Conservation (phyloP, 2,113 vertebrate genomes). For the Elgaria multicarinata region DNA sequence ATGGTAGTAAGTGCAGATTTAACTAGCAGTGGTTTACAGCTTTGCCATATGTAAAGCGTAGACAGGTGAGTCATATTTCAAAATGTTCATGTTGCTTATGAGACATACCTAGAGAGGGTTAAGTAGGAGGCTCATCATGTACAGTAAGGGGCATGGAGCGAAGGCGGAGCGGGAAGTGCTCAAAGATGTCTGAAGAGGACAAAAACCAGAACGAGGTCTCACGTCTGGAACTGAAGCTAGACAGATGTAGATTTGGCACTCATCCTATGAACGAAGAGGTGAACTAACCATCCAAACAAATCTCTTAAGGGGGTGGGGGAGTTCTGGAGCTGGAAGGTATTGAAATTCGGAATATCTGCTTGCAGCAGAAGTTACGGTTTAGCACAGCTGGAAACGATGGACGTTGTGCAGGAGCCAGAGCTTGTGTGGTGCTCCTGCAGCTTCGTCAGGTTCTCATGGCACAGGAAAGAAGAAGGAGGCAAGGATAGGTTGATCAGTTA, state of each 20-base stretch:
- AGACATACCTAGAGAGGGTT: neutral
- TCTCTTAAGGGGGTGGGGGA: neutral
- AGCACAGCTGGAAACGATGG: constrained; percentile 22
- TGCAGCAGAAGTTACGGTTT: neutral
- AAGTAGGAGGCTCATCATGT: neutral
- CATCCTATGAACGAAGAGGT: neutral
- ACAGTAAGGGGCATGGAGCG: neutral
- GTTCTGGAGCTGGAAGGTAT: constrained; percentile 10
- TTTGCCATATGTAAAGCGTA: neutral
- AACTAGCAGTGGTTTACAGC: neutral
- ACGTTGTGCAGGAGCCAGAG: neutral
- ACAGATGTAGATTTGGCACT: neutral
- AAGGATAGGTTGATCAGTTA: neutral
- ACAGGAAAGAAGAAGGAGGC: neutral
- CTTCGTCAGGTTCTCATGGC: neutral
- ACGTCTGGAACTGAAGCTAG: constrained; percentile 17
- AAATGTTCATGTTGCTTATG: neutral
- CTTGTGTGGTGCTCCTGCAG: neutral
- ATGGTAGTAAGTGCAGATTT: neutral
- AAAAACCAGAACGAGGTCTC: constrained; percentile 1
- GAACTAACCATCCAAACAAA: constrained; percentile 19
- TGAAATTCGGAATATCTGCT: neutral
- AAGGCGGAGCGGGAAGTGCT: neutral
- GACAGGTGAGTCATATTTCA: constrained; percentile 10
- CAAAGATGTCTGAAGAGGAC: neutral